These are phyloP conservation scores for Oncorhynchus clarkii DNA, from an alignment of 2,113 vertebrate species.

Conservation along the genomic window DNA sequence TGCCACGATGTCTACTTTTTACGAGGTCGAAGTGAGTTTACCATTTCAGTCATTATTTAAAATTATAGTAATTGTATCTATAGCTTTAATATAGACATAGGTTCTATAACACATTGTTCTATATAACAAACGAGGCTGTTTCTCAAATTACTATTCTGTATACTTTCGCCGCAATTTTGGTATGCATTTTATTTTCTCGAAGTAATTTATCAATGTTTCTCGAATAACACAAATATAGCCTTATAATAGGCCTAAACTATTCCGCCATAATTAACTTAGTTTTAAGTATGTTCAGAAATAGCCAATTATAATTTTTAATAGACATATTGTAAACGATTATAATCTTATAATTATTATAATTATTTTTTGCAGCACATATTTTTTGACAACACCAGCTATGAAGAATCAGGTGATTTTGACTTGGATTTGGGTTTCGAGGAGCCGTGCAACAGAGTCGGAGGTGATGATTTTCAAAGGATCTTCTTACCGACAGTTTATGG, in stretches of 20 bases:
- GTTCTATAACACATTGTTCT: too few species aligned
- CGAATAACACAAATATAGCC: too few species aligned
- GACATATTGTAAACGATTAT: too few species aligned
- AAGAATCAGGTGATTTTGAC: constrained; percentile 69
- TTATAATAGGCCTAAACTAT: too few species aligned
- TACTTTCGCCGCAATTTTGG: background rate
- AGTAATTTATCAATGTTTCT: background rate
- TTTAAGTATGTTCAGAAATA: too few species aligned
- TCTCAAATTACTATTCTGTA: background rate
- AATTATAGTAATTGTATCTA: too few species aligned
- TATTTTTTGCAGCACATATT: constrained; percentile 47
- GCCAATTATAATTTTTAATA: background rate
- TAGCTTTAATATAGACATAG: too few species aligned
- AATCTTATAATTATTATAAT: background rate
- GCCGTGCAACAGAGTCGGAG: constrained; percentile 73
- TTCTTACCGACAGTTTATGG: constrained; percentile 90
- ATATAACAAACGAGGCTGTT: too few species aligned
- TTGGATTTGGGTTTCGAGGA: constrained; percentile 41
- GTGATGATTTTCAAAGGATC: constrained; percentile 81
- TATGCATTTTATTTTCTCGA: background rate
- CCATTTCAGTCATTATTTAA: background rate
- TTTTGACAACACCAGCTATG: constrained; percentile 71
- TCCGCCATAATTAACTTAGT: too few species aligned
- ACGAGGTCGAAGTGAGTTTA: background rate
- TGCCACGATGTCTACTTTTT: background rate